phyloP scores from a whole-genome alignment of 2,888 invertebrate genomes.

The Coelinius sp. region DNA sequence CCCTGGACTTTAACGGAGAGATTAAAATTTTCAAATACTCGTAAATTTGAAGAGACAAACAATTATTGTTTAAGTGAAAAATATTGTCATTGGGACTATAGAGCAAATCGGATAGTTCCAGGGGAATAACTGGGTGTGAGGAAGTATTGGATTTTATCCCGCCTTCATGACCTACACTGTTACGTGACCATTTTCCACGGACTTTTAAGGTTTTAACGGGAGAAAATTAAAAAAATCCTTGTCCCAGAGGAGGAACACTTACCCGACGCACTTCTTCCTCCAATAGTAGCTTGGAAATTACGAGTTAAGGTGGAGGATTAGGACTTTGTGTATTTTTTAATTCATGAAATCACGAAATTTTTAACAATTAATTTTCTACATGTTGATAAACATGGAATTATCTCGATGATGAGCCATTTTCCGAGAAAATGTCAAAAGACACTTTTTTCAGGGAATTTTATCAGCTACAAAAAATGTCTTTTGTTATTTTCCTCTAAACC shows the following conservation, averaged over 20 bases:
- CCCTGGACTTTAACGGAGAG: background rate
- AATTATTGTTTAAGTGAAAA: background rate
- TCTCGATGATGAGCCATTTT: too few relatives aligned
- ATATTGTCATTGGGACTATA: background rate
- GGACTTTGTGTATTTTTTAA: background rate
- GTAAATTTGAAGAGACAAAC: background rate
- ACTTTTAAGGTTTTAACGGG: background rate
- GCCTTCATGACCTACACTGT: background rate
- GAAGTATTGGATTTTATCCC: background rate
- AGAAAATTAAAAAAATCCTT: background rate
- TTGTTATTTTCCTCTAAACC: too few relatives aligned
- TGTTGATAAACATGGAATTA: too few relatives aligned
- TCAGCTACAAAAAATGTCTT: too few relatives aligned
- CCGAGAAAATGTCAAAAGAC: too few relatives aligned
- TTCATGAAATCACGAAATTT: too few relatives aligned
- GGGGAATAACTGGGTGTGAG: background rate
- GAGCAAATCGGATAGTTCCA: background rate
- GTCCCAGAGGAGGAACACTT: constrained; percentile 33
- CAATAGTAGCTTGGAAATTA: constrained; percentile 44
- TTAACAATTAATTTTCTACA: too few relatives aligned
- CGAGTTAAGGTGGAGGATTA: constrained; percentile 34
- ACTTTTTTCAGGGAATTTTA: too few relatives aligned
- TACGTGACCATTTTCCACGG: background rate
- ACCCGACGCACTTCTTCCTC: constrained; percentile 48
- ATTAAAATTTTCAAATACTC: background rate